Evolutionary conservation across 2,797 vertebrate species (phyloP).

Genomic region (Chiropotes sagulatus): DNA sequence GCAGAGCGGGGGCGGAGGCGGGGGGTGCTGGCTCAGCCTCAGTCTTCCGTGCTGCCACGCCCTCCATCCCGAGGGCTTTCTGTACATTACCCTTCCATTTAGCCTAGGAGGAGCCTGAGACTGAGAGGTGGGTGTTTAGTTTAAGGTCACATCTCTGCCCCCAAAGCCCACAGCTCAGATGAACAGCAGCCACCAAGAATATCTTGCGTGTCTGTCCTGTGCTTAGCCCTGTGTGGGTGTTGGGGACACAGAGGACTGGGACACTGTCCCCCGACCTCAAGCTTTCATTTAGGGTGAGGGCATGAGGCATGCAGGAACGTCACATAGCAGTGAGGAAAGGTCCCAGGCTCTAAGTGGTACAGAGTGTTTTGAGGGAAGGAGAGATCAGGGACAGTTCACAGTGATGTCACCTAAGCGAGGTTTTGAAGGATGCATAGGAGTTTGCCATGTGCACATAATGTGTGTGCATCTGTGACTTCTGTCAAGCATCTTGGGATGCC

Average conservation of each 20-base stretch:
- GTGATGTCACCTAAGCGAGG: neutral
- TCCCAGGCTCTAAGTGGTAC: neutral
- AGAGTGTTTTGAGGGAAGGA: neutral
- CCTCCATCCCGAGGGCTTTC: neutral
- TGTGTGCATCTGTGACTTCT: neutral
- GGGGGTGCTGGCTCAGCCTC: neutral
- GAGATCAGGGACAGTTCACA: neutral
- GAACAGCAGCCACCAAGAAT: neutral
- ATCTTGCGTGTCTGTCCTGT: neutral
- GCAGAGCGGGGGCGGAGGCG: accelerated
- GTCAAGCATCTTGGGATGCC: neutral
- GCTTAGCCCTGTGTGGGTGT: neutral
- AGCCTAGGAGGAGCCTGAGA: neutral
- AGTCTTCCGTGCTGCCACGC: neutral
- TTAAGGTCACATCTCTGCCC: neutral
- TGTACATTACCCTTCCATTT: neutral
- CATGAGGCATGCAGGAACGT: neutral
- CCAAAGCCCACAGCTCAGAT: neutral
- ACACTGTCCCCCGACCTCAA: neutral
- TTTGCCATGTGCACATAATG: neutral
- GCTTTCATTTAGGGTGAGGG: neutral
- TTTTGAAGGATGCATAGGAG: neutral
- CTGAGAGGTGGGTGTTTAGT: neutral
- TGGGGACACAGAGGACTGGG: neutral
- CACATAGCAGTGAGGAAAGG: neutral